phyloP scores from a whole-genome alignment of 2,113 vertebrate species.

The Chaenocephalus aceratus region DNA sequence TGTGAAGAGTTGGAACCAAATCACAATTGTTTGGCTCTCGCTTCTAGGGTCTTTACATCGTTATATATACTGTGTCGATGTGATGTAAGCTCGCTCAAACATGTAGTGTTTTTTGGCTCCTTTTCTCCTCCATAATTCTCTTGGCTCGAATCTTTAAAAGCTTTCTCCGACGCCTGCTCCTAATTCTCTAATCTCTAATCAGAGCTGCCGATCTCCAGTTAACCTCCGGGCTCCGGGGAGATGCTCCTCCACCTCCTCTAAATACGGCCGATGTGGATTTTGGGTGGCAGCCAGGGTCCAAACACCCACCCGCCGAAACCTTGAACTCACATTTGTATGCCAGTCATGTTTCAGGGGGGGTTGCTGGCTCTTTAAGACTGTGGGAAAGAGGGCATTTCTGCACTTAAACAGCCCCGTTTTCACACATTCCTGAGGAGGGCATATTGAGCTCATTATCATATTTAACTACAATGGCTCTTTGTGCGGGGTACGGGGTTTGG shows the following conservation, averaged over 20 bases:
- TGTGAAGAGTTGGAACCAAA: too few relatives aligned
- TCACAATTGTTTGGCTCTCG: background rate
- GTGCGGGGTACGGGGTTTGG: slow-evolving; percentile 77
- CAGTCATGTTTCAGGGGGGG: slow-evolving; percentile 68
- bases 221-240: slow-evolving; percentile 69
- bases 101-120: slow-evolving; percentile 45
- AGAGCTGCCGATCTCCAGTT: slow-evolving; percentile 66
- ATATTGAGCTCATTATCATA: slow-evolving; percentile 86
- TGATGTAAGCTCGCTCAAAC: slow-evolving; percentile 41
- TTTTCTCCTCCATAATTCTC: slow-evolving; percentile 41
- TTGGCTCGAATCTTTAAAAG: slow-evolving; percentile 56
- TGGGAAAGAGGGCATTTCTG: slow-evolving; percentile 76
- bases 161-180: slow-evolving; percentile 23
- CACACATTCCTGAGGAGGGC: slow-evolving; percentile 85
- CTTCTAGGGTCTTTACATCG: slow-evolving; percentile 34
- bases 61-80: slow-evolving; percentile 15
- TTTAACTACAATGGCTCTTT: slow-evolving; percentile 85
- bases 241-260: slow-evolving; percentile 53
- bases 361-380: slow-evolving; percentile 72
- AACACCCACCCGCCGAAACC: slow-evolving; percentile 27
- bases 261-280: slow-evolving; percentile 66
- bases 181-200: slow-evolving; percentile 64
- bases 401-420: slow-evolving; percentile 74
- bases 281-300: slow-evolving; percentile 70
- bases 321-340: slow-evolving; percentile 75